Base-by-base conservation (phyloP, 64 coral and sea anemone genomes). In the Cladopsammia gracilis region DNA sequence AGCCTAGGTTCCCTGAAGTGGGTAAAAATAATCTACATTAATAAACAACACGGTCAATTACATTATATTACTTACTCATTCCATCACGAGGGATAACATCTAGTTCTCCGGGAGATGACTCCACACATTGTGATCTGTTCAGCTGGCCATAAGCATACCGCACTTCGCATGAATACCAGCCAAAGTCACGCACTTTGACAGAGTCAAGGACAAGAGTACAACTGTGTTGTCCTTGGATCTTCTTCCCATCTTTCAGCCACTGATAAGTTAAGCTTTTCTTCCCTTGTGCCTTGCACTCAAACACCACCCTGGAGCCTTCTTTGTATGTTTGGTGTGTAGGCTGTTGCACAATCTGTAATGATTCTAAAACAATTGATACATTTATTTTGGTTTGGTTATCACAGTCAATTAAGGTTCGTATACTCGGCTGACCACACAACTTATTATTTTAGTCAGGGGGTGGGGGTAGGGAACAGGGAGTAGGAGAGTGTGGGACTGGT, bases 281-380 rank as follows among this genome's bases (percentile, higher is more conserved):
- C 65, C 59, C 34, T 20, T 10, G 19, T 15, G 46, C 43, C 16
- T 19, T 66, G 34, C 79, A 83, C 10, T 65, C 47, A 6, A 83
- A 48, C 48, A 64, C 61, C 59, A 66, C 79, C 23, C 43, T 19
- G 22, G 79, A 64, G 22, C 60, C 61, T 22, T 64, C 79, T 83
- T 46, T 47, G 2, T 48, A 16, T 22, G 2, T 49, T 20, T 83
- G 59, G 10, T 46, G 11, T 3, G 7, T 66, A 20, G 79, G 79
- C 0, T 49, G 16, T 7, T 48, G 6, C 60, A 19, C 10, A 13
- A 83, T 66, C 12, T 4, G 22, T 4, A 83, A 0, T 45, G 54
- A 24, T 47, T 82, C 56, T 83, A 34, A 6, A 25, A 8, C 11
- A 19, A 9, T 45, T 18, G 51, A 77, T 6, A 66, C 22, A 66